These are phyloP conservation scores for Drusus annulatus DNA, from an alignment of 1,140 invertebrate species.

Conservation along the genomic window DNA sequence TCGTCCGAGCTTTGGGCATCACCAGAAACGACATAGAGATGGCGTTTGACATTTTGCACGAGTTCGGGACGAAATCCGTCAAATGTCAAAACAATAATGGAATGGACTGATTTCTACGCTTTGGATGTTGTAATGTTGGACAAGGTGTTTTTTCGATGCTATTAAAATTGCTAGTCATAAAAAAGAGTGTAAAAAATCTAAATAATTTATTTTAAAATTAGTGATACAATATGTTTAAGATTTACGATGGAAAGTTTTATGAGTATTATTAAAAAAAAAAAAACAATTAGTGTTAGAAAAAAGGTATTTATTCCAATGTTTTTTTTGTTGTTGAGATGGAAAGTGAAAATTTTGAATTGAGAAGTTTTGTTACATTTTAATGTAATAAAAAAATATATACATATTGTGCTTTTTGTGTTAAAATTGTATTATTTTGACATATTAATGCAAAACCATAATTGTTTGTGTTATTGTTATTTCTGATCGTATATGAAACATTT, in stretches of 20 bases:
- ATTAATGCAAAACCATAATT: too few species aligned
- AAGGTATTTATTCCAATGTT: constrained; percentile 29
- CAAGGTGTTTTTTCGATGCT: neutral
- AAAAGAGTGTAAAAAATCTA: constrained; percentile 25
- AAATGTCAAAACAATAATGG: constrained; percentile 56
- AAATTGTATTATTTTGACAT: too few species aligned
- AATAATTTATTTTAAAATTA: constrained; percentile 15
- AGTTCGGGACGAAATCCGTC: constrained; percentile 78
- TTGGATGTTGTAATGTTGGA: constrained; percentile 7
- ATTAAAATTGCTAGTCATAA: constrained; percentile 22
- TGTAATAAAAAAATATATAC: neutral
- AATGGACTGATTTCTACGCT: constrained; percentile 39
- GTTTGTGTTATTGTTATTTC: too few species aligned
- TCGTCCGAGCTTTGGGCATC: constrained; percentile 91
- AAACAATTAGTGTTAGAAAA: constrained; percentile 8
- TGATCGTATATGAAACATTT: too few species aligned
- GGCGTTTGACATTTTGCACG: constrained; percentile 95
- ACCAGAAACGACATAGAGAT: constrained; percentile 94
- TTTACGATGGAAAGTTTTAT: neutral
- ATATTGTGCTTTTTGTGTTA: too few species aligned
- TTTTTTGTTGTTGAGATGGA: constrained; percentile 12
- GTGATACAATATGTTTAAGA: neutral
- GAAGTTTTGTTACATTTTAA: too few species aligned
- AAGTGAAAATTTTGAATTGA: too few species aligned
- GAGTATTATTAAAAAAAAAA: neutral